Conservation (phyloP, 37 sponge, comb jelly and placozoan genomes). For the Amphimedon queenslandica region DNA sequence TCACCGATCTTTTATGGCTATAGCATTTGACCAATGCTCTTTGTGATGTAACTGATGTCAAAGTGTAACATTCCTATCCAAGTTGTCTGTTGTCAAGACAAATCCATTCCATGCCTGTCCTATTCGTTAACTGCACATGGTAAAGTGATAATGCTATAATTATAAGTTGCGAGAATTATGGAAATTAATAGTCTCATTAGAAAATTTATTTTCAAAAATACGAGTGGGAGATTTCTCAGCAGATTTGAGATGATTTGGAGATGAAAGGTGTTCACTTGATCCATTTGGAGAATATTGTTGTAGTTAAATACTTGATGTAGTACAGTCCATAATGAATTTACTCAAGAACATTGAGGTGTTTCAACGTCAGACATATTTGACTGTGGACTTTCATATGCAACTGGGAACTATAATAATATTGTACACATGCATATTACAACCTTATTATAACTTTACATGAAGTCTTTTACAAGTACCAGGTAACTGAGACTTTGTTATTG, state of each 20-base stretch:
- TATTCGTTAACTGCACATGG: background rate
- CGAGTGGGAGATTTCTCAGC: background rate
- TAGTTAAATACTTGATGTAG: background rate
- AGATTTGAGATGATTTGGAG: too few species aligned
- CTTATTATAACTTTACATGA: background rate
- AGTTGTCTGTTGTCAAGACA: background rate
- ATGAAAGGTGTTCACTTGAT: too few species aligned
- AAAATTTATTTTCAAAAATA: background rate
- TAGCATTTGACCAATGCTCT: background rate
- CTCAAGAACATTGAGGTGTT: background rate
- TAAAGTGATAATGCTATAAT: background rate
- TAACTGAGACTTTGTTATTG: too few species aligned
- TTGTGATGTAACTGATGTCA: background rate
- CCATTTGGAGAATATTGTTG: too few species aligned
- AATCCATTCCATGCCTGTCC: background rate
- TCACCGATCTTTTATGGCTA: background rate
- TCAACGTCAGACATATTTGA: background rate
- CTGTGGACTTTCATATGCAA: background rate
- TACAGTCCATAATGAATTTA: background rate
- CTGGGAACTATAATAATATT: background rate
- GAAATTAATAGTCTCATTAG: background rate
- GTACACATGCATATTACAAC: background rate
- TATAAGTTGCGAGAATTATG: too few species aligned
- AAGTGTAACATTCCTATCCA: background rate
- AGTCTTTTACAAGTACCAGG: too few species aligned